Conservation (phyloP, 2,113 vertebrate genomes). For the Seriola rivoliana region DNA sequence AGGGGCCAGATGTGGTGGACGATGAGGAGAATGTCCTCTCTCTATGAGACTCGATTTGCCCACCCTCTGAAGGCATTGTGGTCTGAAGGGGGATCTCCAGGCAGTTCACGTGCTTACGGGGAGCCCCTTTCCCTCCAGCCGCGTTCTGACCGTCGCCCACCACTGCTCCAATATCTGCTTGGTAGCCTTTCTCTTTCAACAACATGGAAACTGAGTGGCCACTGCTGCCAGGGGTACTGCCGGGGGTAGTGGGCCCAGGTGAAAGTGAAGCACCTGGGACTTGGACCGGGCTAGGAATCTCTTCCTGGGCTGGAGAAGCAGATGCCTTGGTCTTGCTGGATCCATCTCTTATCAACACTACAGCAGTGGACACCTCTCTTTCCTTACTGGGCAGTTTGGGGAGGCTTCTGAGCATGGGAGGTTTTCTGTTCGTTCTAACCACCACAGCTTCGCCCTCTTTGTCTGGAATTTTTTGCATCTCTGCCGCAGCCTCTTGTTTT, state of each 20-base stretch:
- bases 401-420: constrained; percentile 69
- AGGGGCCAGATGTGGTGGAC: constrained; percentile 47
- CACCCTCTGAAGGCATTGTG: constrained; percentile 43
- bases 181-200: constrained; percentile 86
- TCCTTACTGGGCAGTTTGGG: constrained; percentile 81
- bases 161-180: constrained; percentile 85
- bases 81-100: constrained; percentile 84
- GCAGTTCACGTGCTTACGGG: constrained; percentile 83
- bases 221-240: constrained; percentile 33
- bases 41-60: constrained; percentile 54
- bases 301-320: constrained; percentile 55
- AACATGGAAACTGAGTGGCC: constrained; percentile 86
- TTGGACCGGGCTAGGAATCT: constrained; percentile 22
- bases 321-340: constrained; percentile 56
- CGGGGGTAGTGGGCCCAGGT: constrained; percentile 21
- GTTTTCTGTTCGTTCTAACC: constrained; percentile 54
- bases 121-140: constrained; percentile 42
- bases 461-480: constrained; percentile 45
- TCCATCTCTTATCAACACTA: constrained; percentile 80
- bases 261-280: constrained; percentile 56
- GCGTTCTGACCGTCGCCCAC: constrained; percentile 72
- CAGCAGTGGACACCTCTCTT: constrained; percentile 82
- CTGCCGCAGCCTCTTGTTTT: constrained; percentile 31
- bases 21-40: constrained; percentile 68
- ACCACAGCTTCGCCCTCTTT: constrained; percentile 34